Conservation (phyloP, 2,888 invertebrate species). For the Aphodius granarius region DNA sequence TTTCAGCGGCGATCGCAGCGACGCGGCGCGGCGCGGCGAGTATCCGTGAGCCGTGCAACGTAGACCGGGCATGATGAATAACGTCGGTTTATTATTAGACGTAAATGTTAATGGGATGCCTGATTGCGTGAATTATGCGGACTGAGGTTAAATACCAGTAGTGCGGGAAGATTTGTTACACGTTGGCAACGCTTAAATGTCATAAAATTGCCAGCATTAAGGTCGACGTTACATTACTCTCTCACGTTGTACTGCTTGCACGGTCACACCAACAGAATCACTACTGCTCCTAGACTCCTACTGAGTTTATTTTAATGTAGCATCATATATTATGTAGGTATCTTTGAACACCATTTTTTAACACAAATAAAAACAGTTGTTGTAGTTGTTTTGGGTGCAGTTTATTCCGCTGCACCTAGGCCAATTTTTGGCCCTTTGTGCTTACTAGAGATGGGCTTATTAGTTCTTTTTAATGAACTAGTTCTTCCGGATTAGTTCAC, state of each 20-base stretch:
- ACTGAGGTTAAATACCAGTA: conserved; percentile 26
- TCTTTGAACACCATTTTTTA: too few species aligned
- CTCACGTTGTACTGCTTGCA: background rate
- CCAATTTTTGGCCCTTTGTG: too few species aligned
- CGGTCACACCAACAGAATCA: background rate
- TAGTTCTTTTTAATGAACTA: too few species aligned
- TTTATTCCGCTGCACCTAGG: too few species aligned
- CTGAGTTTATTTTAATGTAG: background rate
- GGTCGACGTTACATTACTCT: conserved; percentile 2
- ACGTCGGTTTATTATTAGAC: conserved; percentile 24
- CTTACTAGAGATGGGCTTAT: too few species aligned
- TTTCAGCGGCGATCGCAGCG: background rate
- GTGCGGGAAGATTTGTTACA: conserved; percentile 21
- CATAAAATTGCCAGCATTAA: conserved; percentile 20
- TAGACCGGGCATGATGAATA: conserved; percentile 23
- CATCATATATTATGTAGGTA: background rate
- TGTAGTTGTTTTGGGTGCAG: too few species aligned
- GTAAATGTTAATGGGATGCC: conserved; percentile 25
- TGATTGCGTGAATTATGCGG: conserved; percentile 23
- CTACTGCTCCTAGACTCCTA: background rate
- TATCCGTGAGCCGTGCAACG: too few species aligned
- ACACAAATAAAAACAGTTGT: too few species aligned
- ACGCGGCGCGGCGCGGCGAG: too few species aligned
- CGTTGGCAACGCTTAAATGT: conserved; percentile 18
- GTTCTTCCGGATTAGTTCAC: too few species aligned